Evolutionary conservation across 2,113 vertebrate species (phyloP), one percentile per base, ranked within the genome.

Genomic region (Loxodonta africana): DNA sequence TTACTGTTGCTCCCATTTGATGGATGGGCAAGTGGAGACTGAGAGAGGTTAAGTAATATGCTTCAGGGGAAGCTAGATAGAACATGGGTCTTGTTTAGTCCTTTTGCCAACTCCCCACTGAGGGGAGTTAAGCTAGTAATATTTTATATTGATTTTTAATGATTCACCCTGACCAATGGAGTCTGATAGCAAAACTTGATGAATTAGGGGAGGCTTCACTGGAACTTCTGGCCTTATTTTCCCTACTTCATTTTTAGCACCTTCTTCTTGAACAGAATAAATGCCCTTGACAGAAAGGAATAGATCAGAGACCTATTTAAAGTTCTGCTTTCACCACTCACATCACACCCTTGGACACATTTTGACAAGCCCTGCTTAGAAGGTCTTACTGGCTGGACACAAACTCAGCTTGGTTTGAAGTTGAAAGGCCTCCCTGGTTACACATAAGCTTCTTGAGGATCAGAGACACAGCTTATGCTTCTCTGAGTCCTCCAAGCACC

Each of bases 211-310:
- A 62, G 84, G 4, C 53, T 82, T 91, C 53, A 5, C 8, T 37
- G 44, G 44, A 57, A 65, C 25, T 44, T 21, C n/a, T 48, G 41
- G 65, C 74, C 63, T 94, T 86, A 20, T 82, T 95, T 81, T 83
- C 48, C 51, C 53, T 46, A 17, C 78, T 96, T 93, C 83, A 85
- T 82, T 92, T 96, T 83, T 90, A 95, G 90, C 37, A 90, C 17
- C 53, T 96, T 91, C 48, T 41, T 82, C 83, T 80, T 77, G 37
- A 73, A 77, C 41, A 41, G 57, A 96, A 92, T n/a, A 6, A 90
- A 74, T 18, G 62, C 77, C 69, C 91, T 90, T 48, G 84, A 21
- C 60, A 73, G 80, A 60, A 69, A 28, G 74, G 63, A 67, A n/a
- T 20, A 76, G 60, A 92, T 67, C 76, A 76, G 37, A 94, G 63